Evolutionary conservation across 2,113 vertebrate genomes (phyloP), one percentile per base, ranked within the genome.

Genomic region (Lanius collurio): DNA sequence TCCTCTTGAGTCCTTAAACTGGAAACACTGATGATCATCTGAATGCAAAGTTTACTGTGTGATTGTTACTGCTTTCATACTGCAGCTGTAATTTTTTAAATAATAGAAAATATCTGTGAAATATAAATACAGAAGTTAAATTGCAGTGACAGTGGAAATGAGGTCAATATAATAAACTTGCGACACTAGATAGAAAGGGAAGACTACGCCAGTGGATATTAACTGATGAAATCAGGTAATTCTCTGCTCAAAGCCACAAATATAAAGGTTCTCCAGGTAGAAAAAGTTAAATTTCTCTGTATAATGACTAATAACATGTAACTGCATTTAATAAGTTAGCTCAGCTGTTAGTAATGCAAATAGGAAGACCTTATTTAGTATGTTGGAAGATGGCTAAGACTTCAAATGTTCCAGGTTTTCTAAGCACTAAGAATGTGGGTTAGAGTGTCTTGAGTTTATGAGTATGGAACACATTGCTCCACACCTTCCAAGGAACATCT

Each of bases 51-150:
- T 83, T 96, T 96, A 83, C 90, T 86, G 20, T 90, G 59, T 94
- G 47, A 67, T 60, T 63, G 64, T 90, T 83, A 93, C 56, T 70
- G 52, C 47, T 85, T 18, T 93, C 82, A 77, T 80, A 83, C 44
- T 70, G 60, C 69, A 86, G 67, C 68, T 83, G 60, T 90, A 94
- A 88, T 90, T 94, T 93, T 94, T 93, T 75, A 86, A 97, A 94
- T 90, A 94, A 86, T 41, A 91, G 35, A 94, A 95, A 97, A 95
- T 96, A 95, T 80, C 68, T 90, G 63, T 93, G 93, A 96, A 96
- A 93, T 93, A 95, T 59, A 94, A 95, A 96, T 88, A 90, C 41
- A 35, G 85, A 97, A 94, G 75, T 93, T 90, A 94, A 96, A 96
- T 93, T 90, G 53, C 64, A 93, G 76, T 91, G 93, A 62, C 63